Base-by-base conservation (phyloP, 2,888 invertebrate species). In the Troides oblongomaculatus region DNA sequence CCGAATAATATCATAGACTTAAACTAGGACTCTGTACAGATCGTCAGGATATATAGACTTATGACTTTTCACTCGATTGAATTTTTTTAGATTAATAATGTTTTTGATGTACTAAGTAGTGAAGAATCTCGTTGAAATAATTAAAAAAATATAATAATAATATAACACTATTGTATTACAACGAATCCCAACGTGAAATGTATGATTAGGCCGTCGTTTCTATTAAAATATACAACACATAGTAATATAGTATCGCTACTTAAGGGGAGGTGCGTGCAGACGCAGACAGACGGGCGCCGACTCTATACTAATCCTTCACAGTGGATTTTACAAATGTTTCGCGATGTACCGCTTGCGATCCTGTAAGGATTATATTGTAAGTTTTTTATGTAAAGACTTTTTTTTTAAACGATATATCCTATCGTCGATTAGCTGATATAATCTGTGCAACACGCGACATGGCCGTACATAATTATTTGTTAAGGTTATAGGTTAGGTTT, bases 161-260 rank as follows among this genome's bases (percentile, higher is more conserved):
- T 50, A 66, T 70, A 66, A 69, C 71, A 66, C 17, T 71, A 69
- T 53, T 71, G 73, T 76, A 71, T 75, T 76, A 77, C 79, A 79
- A 80, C 78, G 77, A 80, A 80, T 76, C 78, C 78, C 79, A 78
- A 69, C 72, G 72, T 70, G 62, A 70, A 69, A 58, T 73, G 56
- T 74, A 69, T 66, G 30, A 57, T 23, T 70, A 66, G 63, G 63
- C 66, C 59, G 69, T 70, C 61, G 68, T 63, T 56, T 53, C 53
- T 63, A 36, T 43, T 10, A 65, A 50, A 70, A 43, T 70, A 53
- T 66, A 63, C 46, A 18, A 39, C 39, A 30, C 64, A 64, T 66
- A 70, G 70, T 60, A 30, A 63, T 66, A 58, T 59, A 59, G 63
- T 63, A 64, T 60, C 39, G 66, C 63, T 70, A 66, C 66, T 70